Conservation (phyloP, 2,797 vertebrate species). For the Channa striata region DNA sequence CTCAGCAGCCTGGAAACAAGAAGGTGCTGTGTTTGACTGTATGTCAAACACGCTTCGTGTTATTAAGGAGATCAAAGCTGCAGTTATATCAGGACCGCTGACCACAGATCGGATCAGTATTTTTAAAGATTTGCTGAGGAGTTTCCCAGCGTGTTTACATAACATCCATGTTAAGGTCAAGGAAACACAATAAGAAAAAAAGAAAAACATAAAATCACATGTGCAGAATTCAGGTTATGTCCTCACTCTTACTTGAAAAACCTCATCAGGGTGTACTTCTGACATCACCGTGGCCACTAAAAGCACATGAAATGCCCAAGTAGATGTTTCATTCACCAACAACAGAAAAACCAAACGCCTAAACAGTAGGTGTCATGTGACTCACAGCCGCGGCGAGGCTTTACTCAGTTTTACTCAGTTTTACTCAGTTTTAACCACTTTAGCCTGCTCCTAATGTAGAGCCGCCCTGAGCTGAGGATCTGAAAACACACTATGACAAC, state of each 20-base stretch:
- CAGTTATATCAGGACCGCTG: slow-evolving; percentile 25
- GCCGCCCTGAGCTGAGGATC: too few relatives aligned
- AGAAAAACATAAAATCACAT: slow-evolving; percentile 7
- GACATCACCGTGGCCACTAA: too few relatives aligned
- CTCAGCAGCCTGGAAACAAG: slow-evolving; percentile 45
- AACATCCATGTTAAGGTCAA: neutral
- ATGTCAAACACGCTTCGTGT: slow-evolving; percentile 57
- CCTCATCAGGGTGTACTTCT: too few relatives aligned
- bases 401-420: too few relatives aligned
- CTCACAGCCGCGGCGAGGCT: too few relatives aligned
- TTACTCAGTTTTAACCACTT: too few relatives aligned
- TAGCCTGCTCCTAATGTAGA: too few relatives aligned
- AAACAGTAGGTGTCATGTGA: too few relatives aligned
- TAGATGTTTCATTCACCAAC: too few relatives aligned
- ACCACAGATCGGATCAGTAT: slow-evolving; percentile 5
- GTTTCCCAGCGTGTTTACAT: slow-evolving; percentile 12
- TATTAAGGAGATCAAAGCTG: slow-evolving; percentile 59
- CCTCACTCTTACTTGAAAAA: neutral
- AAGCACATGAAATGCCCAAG: too few relatives aligned
- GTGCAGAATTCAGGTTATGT: slow-evolving; percentile 6
- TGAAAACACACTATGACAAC: too few relatives aligned
- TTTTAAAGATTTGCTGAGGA: slow-evolving; percentile 27
- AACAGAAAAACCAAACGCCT: too few relatives aligned
- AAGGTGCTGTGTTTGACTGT: slow-evolving; percentile 33
- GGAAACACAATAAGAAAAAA: neutral